phyloP scores from a whole-genome alignment of 2,888 invertebrate genomes.

The Xanthorhoe spadicearia region DNA sequence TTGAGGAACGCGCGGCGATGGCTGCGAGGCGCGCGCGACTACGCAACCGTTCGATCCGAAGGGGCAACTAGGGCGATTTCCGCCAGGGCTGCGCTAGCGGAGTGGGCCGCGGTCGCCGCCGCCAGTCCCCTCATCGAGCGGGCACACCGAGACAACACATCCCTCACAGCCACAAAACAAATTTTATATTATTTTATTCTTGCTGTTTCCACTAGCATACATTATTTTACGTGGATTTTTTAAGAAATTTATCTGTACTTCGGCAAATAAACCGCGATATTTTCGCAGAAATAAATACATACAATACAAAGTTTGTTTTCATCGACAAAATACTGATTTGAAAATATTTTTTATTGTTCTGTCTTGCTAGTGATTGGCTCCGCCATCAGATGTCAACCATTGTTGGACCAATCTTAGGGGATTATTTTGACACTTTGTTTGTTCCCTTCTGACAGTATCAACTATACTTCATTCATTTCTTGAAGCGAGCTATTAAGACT shows the following conservation, averaged over 20 bases:
- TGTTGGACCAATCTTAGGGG: constrained; percentile 2
- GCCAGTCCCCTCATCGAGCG: constrained; percentile 42
- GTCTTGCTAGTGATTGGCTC: constrained; percentile 25
- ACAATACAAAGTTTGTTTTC: constrained; percentile 40
- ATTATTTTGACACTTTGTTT: not conserved
- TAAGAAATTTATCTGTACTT: not conserved
- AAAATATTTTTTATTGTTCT: not conserved
- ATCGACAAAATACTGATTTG: not conserved
- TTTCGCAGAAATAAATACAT: constrained; percentile 64
- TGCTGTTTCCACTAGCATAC: not conserved
- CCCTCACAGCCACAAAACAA: constrained; percentile 10
- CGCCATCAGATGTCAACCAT: no score
- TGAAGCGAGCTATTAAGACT: no score
- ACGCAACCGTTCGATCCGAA: constrained; percentile 82
- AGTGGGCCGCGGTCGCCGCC: constrained; percentile 67
- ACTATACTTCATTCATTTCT: no score
- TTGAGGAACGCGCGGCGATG: constrained; percentile 57
- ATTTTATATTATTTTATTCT: constrained; percentile 5
- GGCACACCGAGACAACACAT: constrained; percentile 33
- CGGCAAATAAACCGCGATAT: constrained; percentile 66
- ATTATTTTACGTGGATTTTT: not conserved
- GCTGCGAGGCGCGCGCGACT: constrained; percentile 68
- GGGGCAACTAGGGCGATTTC: constrained; percentile 82
- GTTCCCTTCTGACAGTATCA: no score
- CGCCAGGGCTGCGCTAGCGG: constrained; percentile 83